Evolutionary conservation across 2,888 invertebrate species (phyloP), one percentile per base, ranked within the genome.

Genomic region (Atethmia centrago): DNA sequence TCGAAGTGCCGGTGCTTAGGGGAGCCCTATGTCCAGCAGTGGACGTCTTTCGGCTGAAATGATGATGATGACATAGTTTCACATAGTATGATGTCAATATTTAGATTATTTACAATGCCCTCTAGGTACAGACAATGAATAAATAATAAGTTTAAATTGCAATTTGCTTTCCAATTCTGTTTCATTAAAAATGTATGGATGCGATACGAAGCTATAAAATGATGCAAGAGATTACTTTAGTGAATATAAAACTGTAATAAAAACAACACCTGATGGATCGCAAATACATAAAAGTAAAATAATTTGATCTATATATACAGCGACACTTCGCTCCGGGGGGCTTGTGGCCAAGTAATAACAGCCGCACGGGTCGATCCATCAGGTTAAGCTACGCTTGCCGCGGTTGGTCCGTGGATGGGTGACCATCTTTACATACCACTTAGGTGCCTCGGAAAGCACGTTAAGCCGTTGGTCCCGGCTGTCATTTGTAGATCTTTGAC

Each of bases 171-270:
- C 59, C 59, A 78, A 82, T 77, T 76, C 19, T 61, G 47, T 64
- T 7, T n/a, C 64, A 77, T 80, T 68, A 61, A 56, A 65, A 47
- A 80, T 83, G n/a, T n/a, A 83, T 77, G 49, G 40, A 61, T 58
- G 28, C 21, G 19, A 31, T 25, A 56, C 8, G 25, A 51, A 31
- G 25, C 5, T 47, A 9, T 71, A 36, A 28, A 51, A 62, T 8
- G 3, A 8, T 36, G 8, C 16, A 36, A 3, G 40, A 58, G 3
- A 14, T 36, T 14, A 28, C 42, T 53, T 78, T 40, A 10, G 3
- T 40, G 16, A 36, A 53, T 31, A 21, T 3, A 28, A 47, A 53
- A n/a, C 12, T 21, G 12, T 49, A 21, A 25, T 28, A 42, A 55
- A n/a, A 53, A 21, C 16, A 0, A 28, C 1, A 49, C 14, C 4